A percentile compares a stretch with the other conserved stretches of the same genome.
Evolutionary conservation across 2,113 vertebrate species (phyloP).

Genomic region (Psittacus erithacus): DNA sequence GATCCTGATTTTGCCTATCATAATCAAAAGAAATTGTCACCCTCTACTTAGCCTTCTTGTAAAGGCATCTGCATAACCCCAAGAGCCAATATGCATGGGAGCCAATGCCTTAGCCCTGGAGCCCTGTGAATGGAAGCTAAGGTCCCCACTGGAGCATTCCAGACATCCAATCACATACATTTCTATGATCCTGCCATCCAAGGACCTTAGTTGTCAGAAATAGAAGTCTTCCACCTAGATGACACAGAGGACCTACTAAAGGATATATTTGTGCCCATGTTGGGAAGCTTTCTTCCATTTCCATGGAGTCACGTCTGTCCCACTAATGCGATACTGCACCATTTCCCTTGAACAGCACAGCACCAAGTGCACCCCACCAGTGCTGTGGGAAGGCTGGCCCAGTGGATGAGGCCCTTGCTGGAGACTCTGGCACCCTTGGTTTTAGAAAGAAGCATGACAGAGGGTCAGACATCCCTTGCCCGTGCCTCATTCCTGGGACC

Average conservation of each 20-base stretch:
- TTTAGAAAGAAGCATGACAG: background rate
- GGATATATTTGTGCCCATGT: fast-evolving
- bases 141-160: background rate
- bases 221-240: background rate
- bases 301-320: background rate
- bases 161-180: background rate
- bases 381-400: background rate
- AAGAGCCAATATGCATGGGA: background rate
- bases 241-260: background rate
- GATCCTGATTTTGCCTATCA: background rate
- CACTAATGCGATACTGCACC: fast-evolving
- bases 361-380: background rate
- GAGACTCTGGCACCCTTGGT: background rate
- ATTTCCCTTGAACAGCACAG: background rate
- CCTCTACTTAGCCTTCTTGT: background rate
- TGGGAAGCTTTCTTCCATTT: background rate
- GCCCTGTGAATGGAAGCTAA: background rate
- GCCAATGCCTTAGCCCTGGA: background rate
- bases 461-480: background rate
- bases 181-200: background rate
- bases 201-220: background rate
- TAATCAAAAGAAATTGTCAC: background rate
- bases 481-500: background rate
- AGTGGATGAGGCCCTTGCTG: background rate
- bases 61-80: background rate